A percentile compares a stretch with the other conserved stretches of the same genome.
These are phyloP conservation scores for Ophthalmotilapia sp. DNA, from an alignment of 2,113 vertebrate species.

Conservation along the genomic window DNA sequence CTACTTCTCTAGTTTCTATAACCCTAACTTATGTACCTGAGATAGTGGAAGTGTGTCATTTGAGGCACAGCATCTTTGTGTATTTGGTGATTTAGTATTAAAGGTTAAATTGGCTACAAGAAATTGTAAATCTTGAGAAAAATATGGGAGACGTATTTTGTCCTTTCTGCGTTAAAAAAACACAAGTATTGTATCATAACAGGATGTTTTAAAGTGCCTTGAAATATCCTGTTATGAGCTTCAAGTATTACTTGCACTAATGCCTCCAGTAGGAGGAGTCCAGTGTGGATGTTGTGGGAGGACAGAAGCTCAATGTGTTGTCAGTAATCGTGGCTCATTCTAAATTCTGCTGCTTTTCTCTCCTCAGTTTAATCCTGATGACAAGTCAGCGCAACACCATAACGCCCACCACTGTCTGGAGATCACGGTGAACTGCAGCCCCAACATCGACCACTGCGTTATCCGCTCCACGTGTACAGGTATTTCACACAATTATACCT, in stretches of 20 bases:
- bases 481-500: conserved; percentile 32
- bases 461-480: conserved; percentile 99
- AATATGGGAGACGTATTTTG: background rate
- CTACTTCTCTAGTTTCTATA: background rate
- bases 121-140: background rate
- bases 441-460: conserved; percentile 98
- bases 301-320: background rate
- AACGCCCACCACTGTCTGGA: conserved; percentile 99
- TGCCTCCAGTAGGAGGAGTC: background rate
- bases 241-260: background rate
- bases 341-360: conserved; percentile 28
- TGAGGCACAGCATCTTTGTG: background rate
- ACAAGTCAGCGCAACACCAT: conserved; percentile 98
- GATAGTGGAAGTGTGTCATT: background rate
- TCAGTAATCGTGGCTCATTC: background rate
- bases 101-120: background rate
- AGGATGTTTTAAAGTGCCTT: background rate
- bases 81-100: background rate
- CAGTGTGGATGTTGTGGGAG: conserved; percentile 6
- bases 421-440: conserved; percentile 98
- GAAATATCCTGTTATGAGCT: background rate
- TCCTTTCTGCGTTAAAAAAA: background rate
- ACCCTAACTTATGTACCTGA: background rate
- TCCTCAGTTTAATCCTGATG: conserved; percentile 95
- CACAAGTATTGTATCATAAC: background rate